Percentiles rank a stretch among this genome's conserved stretches.
Conservation (phyloP, 2,888 invertebrate genomes). For the Scaptodrosophila latifasciaeformis region DNA sequence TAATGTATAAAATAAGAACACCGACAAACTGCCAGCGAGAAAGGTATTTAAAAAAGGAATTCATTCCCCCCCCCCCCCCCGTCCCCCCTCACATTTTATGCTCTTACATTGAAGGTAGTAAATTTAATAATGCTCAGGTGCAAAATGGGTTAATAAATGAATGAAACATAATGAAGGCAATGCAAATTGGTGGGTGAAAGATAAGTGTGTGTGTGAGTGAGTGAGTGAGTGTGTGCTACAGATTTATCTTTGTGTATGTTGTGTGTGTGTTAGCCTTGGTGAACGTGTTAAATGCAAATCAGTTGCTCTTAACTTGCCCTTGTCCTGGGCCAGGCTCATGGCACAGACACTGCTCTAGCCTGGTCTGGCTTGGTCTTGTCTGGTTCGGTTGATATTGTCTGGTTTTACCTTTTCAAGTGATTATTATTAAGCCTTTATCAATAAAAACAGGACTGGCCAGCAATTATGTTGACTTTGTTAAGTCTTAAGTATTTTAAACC, state of each 20-base stretch:
- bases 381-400: conserved; percentile 10
- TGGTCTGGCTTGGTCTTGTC: conserved; percentile 11
- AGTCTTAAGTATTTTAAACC: neutral
- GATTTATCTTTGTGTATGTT: too few relatives aligned
- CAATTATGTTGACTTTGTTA: conserved; percentile 1
- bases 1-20: conserved; percentile 8
- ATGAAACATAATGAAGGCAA: neutral
- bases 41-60: neutral
- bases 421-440: conserved; percentile 40
- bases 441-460: conserved; percentile 41
- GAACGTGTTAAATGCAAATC: conserved; percentile 64
- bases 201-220: conserved; percentile 9
- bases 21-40: neutral
- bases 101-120: too few relatives aligned
- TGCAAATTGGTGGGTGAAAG: conserved; percentile 2
- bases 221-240: conserved; percentile 1
- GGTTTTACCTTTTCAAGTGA: neutral
- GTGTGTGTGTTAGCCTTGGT: conserved; percentile 14
- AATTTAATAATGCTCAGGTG: too few relatives aligned
- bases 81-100: too few relatives aligned
- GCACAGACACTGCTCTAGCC: neutral
- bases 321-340: neutral
- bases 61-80: too few relatives aligned
- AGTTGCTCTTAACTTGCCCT: conserved; percentile 26
- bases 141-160: too few relatives aligned